Base-by-base conservation (phyloP, 2,797 vertebrate genomes). In the Danio tinwini region DNA sequence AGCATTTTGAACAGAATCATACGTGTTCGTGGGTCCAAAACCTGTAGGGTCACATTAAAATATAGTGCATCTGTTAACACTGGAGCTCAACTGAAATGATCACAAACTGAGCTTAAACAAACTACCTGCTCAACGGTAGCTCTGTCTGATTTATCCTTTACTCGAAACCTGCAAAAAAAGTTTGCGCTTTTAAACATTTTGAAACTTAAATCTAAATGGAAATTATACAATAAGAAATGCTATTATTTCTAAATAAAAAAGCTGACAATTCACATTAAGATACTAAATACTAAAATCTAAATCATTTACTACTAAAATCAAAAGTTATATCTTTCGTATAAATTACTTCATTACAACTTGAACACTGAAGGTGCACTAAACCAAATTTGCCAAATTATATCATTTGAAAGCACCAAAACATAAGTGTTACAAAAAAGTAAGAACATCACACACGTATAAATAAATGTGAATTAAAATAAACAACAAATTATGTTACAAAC, bases 1-100 rank as follows among this genome's bases (percentile, higher is more conserved):
- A 99, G 88, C 97, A 99, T 96, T 93, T 98, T 98, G 88, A 99
- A 99, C 5, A 99, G 91, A 89, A 99, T 97, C 94, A 99, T 99
- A 75, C 97, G 93, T 1, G 98, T 99, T 64, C 96, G 94, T 45
- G 97, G 96, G 84, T 99, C 98, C 85, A 98, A 87, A 70, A 99
- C 98, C 97, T 99, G 62, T 78, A 65, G 80, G 79, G 69, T 53
- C 17, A 21, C 17, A 64, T 55, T 10, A 4, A 44, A 8, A 12
- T 14, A 29, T 78, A n/a, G 7, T 61, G 17, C 7, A 49, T 29
- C 2, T 40, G 14, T 14, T 13, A 58, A 64, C 6, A 74, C 17
- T 17, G 40, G 14, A 47, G 42, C 14, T 61, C 5, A 61, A 74
- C 13, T 13, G 14, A 74, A 58, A 45, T 13, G 9, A 17, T 11